Conservation (phyloP, 1,140 invertebrate genomes). For the Solenopsis fugax region DNA sequence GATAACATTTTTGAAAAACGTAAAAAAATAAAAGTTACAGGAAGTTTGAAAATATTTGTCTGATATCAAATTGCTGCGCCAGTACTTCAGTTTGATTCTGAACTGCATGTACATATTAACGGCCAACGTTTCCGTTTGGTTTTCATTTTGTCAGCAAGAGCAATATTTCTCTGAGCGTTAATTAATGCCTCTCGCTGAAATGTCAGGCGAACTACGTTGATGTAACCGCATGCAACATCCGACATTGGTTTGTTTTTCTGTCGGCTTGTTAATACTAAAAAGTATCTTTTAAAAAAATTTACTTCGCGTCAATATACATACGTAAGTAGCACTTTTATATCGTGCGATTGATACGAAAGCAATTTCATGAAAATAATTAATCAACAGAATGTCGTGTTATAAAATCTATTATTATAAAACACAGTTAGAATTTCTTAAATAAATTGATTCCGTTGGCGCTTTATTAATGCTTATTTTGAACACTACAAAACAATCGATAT, state of each 20-base stretch:
- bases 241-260: constrained; percentile 10
- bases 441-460: background rate
- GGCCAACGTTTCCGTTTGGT: background rate
- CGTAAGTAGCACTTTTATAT: background rate
- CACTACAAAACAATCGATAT: too few species aligned
- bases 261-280: constrained; percentile 23
- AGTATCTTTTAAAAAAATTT: constrained; percentile 19
- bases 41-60: constrained; percentile 1
- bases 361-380: background rate
- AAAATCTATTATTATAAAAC: background rate
- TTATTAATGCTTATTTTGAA: background rate
- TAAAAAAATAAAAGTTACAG: background rate
- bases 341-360: background rate
- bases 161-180: constrained; percentile 48
- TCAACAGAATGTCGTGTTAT: background rate
- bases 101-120: constrained; percentile 15
- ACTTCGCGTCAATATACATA: background rate
- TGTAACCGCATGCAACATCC: background rate
- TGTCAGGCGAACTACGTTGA: background rate
- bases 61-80: constrained; percentile 13
- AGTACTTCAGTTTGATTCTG: background rate
- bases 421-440: background rate
- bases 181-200: constrained; percentile 35
- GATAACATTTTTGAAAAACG: background rate
- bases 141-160: constrained; percentile 6